Percentiles rank a stretch among this genome's conserved stretches.
phyloP scores from a whole-genome alignment of 1,140 invertebrate genomes.

The Antheraea pernyi region DNA sequence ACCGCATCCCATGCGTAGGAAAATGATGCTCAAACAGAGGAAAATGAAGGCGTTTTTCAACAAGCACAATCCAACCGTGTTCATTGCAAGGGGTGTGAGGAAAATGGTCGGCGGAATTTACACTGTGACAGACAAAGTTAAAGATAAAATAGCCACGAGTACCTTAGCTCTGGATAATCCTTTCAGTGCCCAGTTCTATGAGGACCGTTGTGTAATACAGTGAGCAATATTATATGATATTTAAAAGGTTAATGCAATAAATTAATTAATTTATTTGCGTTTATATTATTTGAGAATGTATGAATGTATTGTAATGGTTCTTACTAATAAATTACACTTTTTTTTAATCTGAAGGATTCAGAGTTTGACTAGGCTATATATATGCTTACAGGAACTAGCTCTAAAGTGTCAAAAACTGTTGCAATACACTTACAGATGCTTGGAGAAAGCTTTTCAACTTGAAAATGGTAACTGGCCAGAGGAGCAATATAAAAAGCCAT shows the following conservation, averaged over 20 bases:
- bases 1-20: slow-evolving; percentile 56
- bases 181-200: slow-evolving; percentile 55
- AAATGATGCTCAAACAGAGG: slow-evolving; percentile 49
- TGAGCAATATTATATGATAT: slow-evolving; percentile 13
- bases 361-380: too few species aligned
- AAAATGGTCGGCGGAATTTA: slow-evolving; percentile 54
- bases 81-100: slow-evolving; percentile 36
- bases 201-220: slow-evolving; percentile 53
- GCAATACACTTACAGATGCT: too few species aligned
- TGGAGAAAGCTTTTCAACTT: too few species aligned
- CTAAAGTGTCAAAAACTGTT: too few species aligned
- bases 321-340: too few species aligned
- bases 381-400: too few species aligned
- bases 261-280: too few species aligned
- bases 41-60: slow-evolving; percentile 55
- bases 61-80: slow-evolving; percentile 42
- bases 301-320: too few species aligned
- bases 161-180: slow-evolving; percentile 54
- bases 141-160: slow-evolving; percentile 55
- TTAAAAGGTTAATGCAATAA: neutral
- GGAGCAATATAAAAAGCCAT: too few species aligned
- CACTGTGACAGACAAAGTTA: slow-evolving; percentile 51
- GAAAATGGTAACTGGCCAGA: too few species aligned
- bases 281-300: too few species aligned
- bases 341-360: too few species aligned